Evolutionary conservation across 1,140 invertebrate genomes (phyloP), one percentile per base, ranked within the genome.

Genomic region (Pseudomyrmex dendroicus): DNA sequence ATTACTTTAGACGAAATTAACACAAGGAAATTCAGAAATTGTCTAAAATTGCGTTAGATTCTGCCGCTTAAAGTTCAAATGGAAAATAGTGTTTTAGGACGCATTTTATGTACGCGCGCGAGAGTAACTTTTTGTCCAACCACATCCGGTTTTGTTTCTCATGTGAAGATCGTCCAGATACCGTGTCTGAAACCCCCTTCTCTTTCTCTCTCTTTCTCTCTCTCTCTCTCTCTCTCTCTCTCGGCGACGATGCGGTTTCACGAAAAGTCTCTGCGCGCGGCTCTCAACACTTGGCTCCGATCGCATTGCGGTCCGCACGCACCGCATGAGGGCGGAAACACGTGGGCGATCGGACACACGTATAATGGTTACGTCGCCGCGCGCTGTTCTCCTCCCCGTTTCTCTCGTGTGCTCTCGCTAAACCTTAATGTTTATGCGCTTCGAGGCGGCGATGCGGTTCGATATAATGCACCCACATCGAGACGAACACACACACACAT

Each of bases 401-500:
- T 78, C 76, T 78, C 76, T 72, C 22, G 66, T 80, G 64, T 80
- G 84, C 63, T 83, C 82, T 74, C 82, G 88, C 86, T 88, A 90
- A 90, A 88, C 88, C 84, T 67, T 82, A 77, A 89, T 91, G 89
- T 93, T 92, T 92, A 91, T 92, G 91, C 83, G 87, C 86, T 89
- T 83, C 74, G 61, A 48, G 73, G 74, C 46, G 77, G 84, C 82
- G 85, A 90, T 86, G 87, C 85, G 57, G 85, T 78, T 67, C 90
- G 84, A 92, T 92, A 91, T 89, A 93, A 93, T 92, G 91, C 89
- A 92, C 89, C 91, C 91, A 92, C 91, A 92, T 93, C 35, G 35
- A 35, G 35, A 0, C 35, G 5, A 35, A 7, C 35, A 35, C 35
- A 35, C 35, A 35, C 35, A 35, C 35, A 35, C 35, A 25, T n/a